Base-by-base conservation (phyloP, 64 coral and sea anemone species). In the Actinia tenebrosa region DNA sequence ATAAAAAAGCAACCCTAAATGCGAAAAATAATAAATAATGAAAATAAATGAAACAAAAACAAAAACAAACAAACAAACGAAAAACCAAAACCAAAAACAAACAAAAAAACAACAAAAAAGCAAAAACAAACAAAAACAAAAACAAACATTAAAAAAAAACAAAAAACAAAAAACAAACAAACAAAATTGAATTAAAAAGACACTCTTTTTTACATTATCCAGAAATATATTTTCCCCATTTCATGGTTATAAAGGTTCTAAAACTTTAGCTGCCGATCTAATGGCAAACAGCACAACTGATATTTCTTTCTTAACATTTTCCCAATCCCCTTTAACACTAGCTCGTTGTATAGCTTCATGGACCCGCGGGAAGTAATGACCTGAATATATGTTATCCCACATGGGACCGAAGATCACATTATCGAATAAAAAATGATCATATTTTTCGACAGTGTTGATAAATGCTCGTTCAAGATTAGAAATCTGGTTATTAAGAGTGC, bases 401-500 rank as follows among this genome's bases (percentile, higher is more conserved):
- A 84, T 91, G 27, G 45, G 83, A 30, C 92, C 89, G 30, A 88
- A 97, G 2, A 84, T 85, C 45, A 97, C 91, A 84, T 97, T 91
- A 44, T 91, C 83, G 16, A 71, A 84, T 27, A 87, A 80, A 37
- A 80, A 53, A 20, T 79, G 86, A 15, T 85, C 84, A 17, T 87
- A 82, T 52, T 87, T 82, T 23, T 87, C 88, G 16, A 86, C 47
- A 5, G 88, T 83, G 47, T 93, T 84, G 25, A 90, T 88, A 44
- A 93, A 97, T 4, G 94, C 91, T 53, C 86, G 91, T 53, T 97
- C 94, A 47, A 97, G 10, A 37, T 85, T 84, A 45, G 80, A 78
- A 78, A 93, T 91, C 87, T 97, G 94, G 23, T 97, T 87, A 78
- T 97, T 97, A 80, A 71, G 47, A 91, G 91, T 50, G 17, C 84